Base-by-base conservation (phyloP, 2,113 vertebrate species). In the Periophthalmodon schlosseri region DNA sequence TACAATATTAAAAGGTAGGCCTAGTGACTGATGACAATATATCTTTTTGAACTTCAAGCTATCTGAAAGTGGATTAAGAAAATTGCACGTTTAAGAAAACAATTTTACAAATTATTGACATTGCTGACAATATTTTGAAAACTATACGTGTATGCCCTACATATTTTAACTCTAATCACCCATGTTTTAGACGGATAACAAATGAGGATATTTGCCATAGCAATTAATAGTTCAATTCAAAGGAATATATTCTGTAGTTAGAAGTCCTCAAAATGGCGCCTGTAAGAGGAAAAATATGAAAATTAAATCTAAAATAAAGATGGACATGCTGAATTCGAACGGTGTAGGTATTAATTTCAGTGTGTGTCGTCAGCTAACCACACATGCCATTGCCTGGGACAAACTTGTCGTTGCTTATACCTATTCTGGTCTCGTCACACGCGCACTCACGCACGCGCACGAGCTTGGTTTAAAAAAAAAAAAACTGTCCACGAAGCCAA, bases 401-500 rank as follows among this genome's bases (percentile, higher is more conserved):
- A n/a, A 34, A 36, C 63, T 39, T 65, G 15, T 65, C 34, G 63
- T 11, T 65, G 34, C 34, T 36, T 21, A 60, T 65, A 65, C 63
- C 63, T 65, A 65, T 65, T 65, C 63, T 65, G 63, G 63, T 36
- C 63, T 21, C 34, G 18, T 44, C 47, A 23, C 60, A 46, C 60
- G 56, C 73, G 52, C 70, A 68, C 44, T 50, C 49, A 64, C 61
- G 65, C 18, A 63, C 21, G 46, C 18, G 28, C 10, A 33, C 6
- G 34, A 50, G 13, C 18, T 18, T 0, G 58, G 28, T 15, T 23
- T 14, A 60, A 52, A 52, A 52, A 16, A 20, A 50, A 10, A 16
- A 28, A 39, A 54, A 82, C 89, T 89, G 57, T 76, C 91, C 66
- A 14, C 28, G 39, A 75, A 60, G 73, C 73, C 28, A 69, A 70